A percentile compares a stretch with the other conserved stretches of the same genome.
Evolutionary conservation across 1,140 invertebrate species (phyloP).

Genomic region (Bombus waltoni): DNA sequence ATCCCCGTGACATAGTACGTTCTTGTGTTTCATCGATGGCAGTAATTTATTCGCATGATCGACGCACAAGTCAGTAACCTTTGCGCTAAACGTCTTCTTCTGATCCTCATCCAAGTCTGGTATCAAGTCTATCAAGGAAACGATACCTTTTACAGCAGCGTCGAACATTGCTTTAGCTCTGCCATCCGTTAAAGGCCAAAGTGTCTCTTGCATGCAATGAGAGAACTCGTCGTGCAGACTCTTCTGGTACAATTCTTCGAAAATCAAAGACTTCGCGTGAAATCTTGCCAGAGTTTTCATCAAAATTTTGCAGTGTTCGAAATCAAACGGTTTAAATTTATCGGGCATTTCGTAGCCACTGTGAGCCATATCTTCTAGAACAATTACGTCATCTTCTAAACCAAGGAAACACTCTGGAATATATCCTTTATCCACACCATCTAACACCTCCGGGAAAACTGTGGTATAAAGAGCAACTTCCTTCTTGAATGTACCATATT

Average conservation of each 20-base stretch:
- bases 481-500: slow-evolving; percentile 82
- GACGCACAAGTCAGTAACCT: slow-evolving; percentile 33
- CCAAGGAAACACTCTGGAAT: slow-evolving; percentile 82
- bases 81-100: slow-evolving; percentile 56
- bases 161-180: slow-evolving; percentile 63
- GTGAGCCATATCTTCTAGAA: slow-evolving; percentile 82
- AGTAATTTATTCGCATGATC: slow-evolving; percentile 74
- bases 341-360: slow-evolving; percentile 82
- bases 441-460: slow-evolving; percentile 78
- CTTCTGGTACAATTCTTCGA: slow-evolving; percentile 81
- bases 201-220: slow-evolving; percentile 82
- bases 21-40: slow-evolving; percentile 81
- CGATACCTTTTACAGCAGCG: slow-evolving; percentile 68
- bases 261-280: slow-evolving; percentile 83
- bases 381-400: slow-evolving; percentile 78
- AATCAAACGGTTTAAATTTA: slow-evolving; percentile 82
- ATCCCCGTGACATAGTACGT: slow-evolving; percentile 86
- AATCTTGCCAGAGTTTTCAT: slow-evolving; percentile 83
- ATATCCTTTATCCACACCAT: slow-evolving; percentile 62
- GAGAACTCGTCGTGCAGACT: slow-evolving; percentile 81
- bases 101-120: slow-evolving; percentile 53
- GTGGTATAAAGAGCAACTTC: slow-evolving; percentile 82
- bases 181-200: slow-evolving; percentile 80
- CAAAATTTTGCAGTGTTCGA: slow-evolving; percentile 80
- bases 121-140: slow-evolving; percentile 72